A percentile compares a stretch with the other conserved stretches of the same genome.
Evolutionary conservation across 2,888 invertebrate species (phyloP).

Genomic region (Nemotelus nigrinus): DNA sequence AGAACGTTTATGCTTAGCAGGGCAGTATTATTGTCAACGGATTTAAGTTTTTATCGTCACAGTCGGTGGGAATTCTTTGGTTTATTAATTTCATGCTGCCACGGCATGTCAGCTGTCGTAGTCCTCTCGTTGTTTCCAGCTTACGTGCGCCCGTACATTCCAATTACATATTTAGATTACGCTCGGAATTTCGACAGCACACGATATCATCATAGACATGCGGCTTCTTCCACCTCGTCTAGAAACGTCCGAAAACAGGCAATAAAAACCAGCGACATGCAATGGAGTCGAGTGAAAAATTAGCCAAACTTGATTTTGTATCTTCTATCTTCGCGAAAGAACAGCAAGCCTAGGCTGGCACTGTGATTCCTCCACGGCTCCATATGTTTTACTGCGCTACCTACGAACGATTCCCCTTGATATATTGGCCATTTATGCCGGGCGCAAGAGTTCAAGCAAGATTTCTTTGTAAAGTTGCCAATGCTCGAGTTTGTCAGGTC

Average conservation of each 20-base stretch:
- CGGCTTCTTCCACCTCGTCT: neutral
- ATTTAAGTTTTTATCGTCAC: constrained; percentile 3
- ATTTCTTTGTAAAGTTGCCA: too few relatives aligned
- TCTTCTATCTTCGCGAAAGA: too few relatives aligned
- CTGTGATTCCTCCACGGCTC: too few relatives aligned
- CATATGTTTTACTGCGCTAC: too few relatives aligned
- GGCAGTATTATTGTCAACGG: neutral
- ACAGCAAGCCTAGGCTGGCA: too few relatives aligned
- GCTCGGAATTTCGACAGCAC: neutral
- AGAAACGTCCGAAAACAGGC: neutral
- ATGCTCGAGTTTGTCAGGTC: too few relatives aligned
- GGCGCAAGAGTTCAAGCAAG: too few relatives aligned
- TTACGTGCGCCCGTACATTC: neutral
- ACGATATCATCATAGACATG: neutral
- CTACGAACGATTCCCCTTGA: too few relatives aligned
- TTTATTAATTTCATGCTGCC: constrained; percentile 10
- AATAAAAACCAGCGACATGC: constrained; percentile 16
- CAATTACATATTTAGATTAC: constrained; percentile 2
- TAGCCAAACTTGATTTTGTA: too few relatives aligned
- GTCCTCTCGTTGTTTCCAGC: neutral
- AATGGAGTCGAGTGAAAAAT: neutral
- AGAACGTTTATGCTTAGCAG: too few relatives aligned
- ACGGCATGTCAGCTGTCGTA: neutral
- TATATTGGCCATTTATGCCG: too few relatives aligned
- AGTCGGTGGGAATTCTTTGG: neutral